Evolutionary conservation across 1,140 invertebrate species (phyloP), one percentile per base, ranked within the genome.

Genomic region (Subanguina moxae): DNA sequence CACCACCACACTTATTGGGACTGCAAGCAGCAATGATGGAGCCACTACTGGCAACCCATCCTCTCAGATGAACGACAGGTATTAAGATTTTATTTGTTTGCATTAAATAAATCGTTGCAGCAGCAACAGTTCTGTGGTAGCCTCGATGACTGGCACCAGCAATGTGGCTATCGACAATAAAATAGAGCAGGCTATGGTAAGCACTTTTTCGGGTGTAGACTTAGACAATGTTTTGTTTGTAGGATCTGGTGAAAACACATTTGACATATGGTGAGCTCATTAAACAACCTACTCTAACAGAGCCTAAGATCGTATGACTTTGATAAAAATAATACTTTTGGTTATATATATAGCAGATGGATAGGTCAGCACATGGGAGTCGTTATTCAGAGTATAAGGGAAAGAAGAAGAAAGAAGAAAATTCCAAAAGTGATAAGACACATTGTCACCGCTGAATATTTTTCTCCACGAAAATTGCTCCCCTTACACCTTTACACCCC

Each of bases 241-340:
- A 80, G 80, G 80, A 82, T 63, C 64, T 82, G 38, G 80, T 82
- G n/a, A 82, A 82, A 64, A 82, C 78, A 15, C 80, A 82, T 71
- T 71, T 82, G 38, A 82, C 78, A 43, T 82, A 79, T 66, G 32
- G 32, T 38, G 11, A 38, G 11, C 11, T 38, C 3, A 11, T 38
- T 38, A 11, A 38, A 38, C 3, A 38, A 38, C 11, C 3, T 5
- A 38, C 32, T 38, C n/a, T n/a, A n/a, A n/a, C n/a, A n/a, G n/a
- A n/a, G n/a, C n/a, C n/a, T n/a, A n/a, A n/a, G n/a, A n/a, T n/a
- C n/a, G n/a, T n/a, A n/a, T n/a, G n/a, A n/a, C n/a, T n/a, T n/a
- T n/a, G n/a, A n/a, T n/a, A n/a, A n/a, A n/a, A n/a, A n/a, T n/a
- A n/a, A n/a, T n/a, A n/a, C n/a, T n/a, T n/a, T n/a, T n/a, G n/a